Percentiles rank a stretch among this genome's conserved stretches.
phyloP scores from a whole-genome alignment of 2,888 invertebrate genomes.

The Hemicrepidius hirtus region DNA sequence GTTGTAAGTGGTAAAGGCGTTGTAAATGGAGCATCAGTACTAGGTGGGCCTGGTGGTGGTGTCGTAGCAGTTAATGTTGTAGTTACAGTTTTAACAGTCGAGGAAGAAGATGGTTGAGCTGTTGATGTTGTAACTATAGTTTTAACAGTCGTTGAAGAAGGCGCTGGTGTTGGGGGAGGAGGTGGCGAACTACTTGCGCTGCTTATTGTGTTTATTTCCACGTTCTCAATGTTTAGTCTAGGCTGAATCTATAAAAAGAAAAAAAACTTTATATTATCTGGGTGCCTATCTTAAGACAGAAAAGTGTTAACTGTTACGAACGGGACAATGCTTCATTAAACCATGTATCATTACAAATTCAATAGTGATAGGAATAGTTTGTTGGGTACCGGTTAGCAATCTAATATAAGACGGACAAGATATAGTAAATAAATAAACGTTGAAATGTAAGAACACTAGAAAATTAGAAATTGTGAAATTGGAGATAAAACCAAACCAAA shows the following conservation, averaged over 20 bases:
- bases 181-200: constrained; percentile 40
- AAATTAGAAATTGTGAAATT: too few species aligned
- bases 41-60: constrained; percentile 59
- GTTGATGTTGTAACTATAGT: constrained; percentile 60
- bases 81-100: constrained; percentile 51
- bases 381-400: too few species aligned
- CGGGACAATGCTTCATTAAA: too few species aligned
- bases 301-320: too few species aligned
- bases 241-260: constrained; percentile 59
- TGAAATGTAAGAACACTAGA: too few species aligned
- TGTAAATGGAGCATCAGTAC: constrained; percentile 60
- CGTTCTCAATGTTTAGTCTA: constrained; percentile 55
- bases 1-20: constrained; percentile 70
- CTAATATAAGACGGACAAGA: too few species aligned
- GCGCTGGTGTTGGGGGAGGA: constrained; percentile 39
- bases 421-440: too few species aligned
- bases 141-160: constrained; percentile 43
- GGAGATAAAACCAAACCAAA: too few species aligned
- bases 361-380: too few species aligned
- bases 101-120: constrained; percentile 35
- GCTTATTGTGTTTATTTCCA: constrained; percentile 34
- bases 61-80: constrained; percentile 65
- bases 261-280: neutral
- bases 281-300: too few species aligned
- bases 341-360: too few species aligned